Conservation (phyloP, 2,888 invertebrate species). For the Conistra vaccinii region DNA sequence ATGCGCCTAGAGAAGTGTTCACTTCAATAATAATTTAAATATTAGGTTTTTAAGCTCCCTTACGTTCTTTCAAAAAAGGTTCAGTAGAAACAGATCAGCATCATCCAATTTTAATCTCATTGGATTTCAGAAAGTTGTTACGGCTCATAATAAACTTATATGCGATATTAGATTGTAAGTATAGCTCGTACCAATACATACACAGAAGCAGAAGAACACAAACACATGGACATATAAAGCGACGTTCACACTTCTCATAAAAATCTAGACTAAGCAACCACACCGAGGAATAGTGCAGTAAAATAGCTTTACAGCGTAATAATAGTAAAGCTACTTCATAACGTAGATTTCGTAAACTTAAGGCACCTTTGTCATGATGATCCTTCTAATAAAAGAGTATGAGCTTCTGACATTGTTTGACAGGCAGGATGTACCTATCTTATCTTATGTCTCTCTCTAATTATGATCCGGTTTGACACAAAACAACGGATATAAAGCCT, state of each 20-base stretch:
- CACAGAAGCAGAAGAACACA: not conserved
- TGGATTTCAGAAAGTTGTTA: not conserved
- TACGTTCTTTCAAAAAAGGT: not conserved
- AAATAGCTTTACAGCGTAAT: conserved; percentile 23
- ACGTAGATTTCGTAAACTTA: conserved; percentile 25
- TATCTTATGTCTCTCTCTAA: conserved; percentile 3
- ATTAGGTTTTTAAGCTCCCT: not conserved
- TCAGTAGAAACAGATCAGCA: not conserved
- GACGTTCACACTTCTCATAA: not conserved
- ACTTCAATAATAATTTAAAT: not conserved
- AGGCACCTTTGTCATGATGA: conserved; percentile 3
- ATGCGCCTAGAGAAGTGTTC: too few species aligned
- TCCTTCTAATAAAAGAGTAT: conserved; percentile 6
- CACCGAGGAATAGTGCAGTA: conserved; percentile 26
- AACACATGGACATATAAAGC: not conserved
- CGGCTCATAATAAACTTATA: not conserved
- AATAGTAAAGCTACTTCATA: conserved; percentile 33
- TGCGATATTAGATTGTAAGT: not conserved
- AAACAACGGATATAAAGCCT: not conserved
- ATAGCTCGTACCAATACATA: not conserved
- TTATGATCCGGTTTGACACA: conserved; percentile 6
- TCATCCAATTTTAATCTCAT: not conserved
- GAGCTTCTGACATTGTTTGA: conserved; percentile 5
- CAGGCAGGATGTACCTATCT: not conserved
- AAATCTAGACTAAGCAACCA: not conserved